phyloP scores from a whole-genome alignment of 2,888 invertebrate genomes.

The Salticus scenicus region DNA sequence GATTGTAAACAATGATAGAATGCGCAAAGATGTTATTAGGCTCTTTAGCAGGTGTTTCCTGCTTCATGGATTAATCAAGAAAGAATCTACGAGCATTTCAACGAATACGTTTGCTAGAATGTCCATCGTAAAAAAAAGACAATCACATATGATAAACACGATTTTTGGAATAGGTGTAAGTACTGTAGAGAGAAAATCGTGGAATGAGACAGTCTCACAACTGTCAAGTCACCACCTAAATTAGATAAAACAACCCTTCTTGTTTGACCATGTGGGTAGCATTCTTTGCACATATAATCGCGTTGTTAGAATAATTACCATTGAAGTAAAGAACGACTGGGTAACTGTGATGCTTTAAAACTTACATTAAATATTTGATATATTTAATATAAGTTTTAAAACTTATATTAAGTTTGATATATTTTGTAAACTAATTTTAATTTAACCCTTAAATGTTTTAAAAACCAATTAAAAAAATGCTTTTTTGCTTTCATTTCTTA shows the following conservation, averaged over 20 bases:
- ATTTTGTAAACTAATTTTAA: no score
- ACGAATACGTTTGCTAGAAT: constrained; percentile 22
- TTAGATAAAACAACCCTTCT: not conserved
- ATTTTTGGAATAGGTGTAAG: constrained; percentile 22
- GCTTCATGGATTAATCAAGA: constrained; percentile 36
- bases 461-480: no score
- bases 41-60: constrained; percentile 41
- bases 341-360: no score
- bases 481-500: no score
- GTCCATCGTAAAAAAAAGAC: constrained; percentile 16
- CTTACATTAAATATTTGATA: no score
- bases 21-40: constrained; percentile 25
- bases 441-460: no score
- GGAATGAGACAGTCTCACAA: not conserved
- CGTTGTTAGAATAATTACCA: no score
- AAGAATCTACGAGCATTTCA: constrained; percentile 18
- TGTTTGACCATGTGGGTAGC: constrained; percentile 18
- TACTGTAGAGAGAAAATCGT: not conserved
- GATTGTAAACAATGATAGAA: constrained; percentile 60
- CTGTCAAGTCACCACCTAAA: not conserved
- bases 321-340: no score
- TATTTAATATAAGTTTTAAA: no score
- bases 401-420: no score
- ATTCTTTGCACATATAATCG: no score
- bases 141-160: constrained; percentile 23